These are phyloP conservation scores for Metopia argyrocephala DNA, from an alignment of 2,888 invertebrate species.

Conservation along the genomic window DNA sequence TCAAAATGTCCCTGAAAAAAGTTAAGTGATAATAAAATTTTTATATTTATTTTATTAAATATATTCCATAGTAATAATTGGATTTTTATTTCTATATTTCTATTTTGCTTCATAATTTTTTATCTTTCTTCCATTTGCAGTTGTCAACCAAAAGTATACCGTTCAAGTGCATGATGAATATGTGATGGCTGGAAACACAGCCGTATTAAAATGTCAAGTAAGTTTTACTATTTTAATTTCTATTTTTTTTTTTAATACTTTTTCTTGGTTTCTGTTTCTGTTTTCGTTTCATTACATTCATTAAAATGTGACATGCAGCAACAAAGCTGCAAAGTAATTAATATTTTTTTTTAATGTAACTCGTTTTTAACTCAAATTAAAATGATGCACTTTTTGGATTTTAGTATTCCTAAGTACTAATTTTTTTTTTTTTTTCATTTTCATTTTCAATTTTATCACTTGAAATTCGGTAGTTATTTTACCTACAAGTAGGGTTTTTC, in stretches of 20 bases:
- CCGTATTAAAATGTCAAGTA: slow-evolving; percentile 89
- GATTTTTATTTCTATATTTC: background rate
- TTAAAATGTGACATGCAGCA: background rate
- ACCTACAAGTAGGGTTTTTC: no score
- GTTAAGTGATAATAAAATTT: background rate
- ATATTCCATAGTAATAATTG: background rate
- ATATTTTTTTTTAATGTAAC: background rate
- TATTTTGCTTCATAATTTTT: no score
- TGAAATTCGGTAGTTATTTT: no score
- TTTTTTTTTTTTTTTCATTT: slow-evolving; percentile 5
- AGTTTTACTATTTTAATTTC: slow-evolving; percentile 62
- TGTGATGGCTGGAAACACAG: slow-evolving; percentile 94
- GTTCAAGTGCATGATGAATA: slow-evolving; percentile 94
- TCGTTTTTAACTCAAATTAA: background rate
- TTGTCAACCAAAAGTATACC: slow-evolving; percentile 90
- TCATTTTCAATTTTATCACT: no score
- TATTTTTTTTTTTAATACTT: no score
- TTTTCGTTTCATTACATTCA: background rate
- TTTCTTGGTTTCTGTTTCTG: background rate
- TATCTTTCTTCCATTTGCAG: no score
- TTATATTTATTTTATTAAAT: background rate
- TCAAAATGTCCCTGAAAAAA: background rate
- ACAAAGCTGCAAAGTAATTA: background rate
- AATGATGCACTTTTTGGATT: background rate
- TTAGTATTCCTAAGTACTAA: background rate